Evolutionary conservation across 2,888 invertebrate genomes (phyloP).

Genomic region (Spatulosminthurus flaviceps): DNA sequence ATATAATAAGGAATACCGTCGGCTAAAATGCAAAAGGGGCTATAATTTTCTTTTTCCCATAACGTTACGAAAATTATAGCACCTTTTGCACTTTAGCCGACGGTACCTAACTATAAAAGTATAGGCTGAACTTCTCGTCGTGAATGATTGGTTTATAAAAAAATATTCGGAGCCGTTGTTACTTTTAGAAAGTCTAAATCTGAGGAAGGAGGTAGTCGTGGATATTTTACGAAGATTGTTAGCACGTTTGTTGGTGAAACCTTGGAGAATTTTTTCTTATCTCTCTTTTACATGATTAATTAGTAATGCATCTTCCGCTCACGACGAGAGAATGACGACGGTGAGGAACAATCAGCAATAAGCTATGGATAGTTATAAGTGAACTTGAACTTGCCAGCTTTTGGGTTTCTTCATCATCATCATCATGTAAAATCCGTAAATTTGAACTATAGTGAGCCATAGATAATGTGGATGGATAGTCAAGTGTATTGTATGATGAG

Average conservation of each 20-base stretch:
- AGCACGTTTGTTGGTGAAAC: conserved; percentile 2
- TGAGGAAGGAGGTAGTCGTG: not conserved
- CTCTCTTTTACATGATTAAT: not conserved
- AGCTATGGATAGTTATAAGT: conserved; percentile 1
- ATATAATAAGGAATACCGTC: too few species aligned
- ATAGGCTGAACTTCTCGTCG: not conserved
- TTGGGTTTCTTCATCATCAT: too few species aligned
- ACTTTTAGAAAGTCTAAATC: not conserved
- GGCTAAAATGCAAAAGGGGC: too few species aligned
- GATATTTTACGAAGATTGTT: not conserved
- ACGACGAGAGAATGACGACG: not conserved
- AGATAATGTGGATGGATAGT: not conserved
- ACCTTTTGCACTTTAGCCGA: too few species aligned
- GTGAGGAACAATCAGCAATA: not conserved
- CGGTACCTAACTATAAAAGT: too few species aligned
- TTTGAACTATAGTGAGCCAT: too few species aligned
- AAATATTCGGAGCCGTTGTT: not conserved
- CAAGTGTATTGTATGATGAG: not conserved
- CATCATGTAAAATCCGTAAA: too few species aligned
- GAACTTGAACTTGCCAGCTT: not conserved
- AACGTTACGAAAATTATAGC: too few species aligned
- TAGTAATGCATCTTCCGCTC: conserved; percentile 22
- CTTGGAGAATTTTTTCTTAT: not conserved
- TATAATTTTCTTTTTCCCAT: too few species aligned
- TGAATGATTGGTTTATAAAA: not conserved